Base-by-base conservation (phyloP, 2,888 invertebrate genomes). In the Salticus scenicus region DNA sequence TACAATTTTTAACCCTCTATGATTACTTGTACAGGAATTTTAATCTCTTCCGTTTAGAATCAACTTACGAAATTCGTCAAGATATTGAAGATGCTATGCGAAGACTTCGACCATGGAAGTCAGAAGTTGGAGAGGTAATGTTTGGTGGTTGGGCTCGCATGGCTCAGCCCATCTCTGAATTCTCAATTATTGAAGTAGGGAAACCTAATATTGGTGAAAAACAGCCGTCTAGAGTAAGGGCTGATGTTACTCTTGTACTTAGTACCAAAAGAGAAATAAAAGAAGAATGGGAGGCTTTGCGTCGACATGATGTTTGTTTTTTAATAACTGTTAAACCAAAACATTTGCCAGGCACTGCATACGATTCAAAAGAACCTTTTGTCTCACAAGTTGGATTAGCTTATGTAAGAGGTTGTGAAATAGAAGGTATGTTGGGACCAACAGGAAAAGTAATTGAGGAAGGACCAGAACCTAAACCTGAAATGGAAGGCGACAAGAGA, bases 111-210 rank as follows among this genome's bases (percentile, higher is more conserved):
- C 99, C 99, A 74, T 98, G 98, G 97, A 94, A 94, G 91, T 93
- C 97, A 0, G 98, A 98, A 92, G 97, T 97, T 90, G 94, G 93
- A 0, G 94, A 94, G 75, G 94, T 95, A 0, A 95, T 96, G 90
- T 99, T 98, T 92, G 98, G 98, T 17, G 99, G 99, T 0, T 99
- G 99, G 99, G 98, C 99, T 0, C 93, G 99, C 87, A 99, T 99
- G 99, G 99, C 99, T 0, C 95, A 98, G 89, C 97, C 98, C 0
- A 95, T 99, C 80, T 94, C 95, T 10, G 94, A 95, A 85, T 99
- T 99, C 92, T 95, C 96, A 1, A 96, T 99, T 0, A 97, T 98
- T 0, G 98, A 99, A 92, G 98, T 98, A 10, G 95, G 96, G 0
- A 92, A 93, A 89, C 93, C 93, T 5, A 91, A 92, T 75, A 92